phyloP scores from a whole-genome alignment of 2,888 invertebrate species.

The Osedax fenrisi region DNA sequence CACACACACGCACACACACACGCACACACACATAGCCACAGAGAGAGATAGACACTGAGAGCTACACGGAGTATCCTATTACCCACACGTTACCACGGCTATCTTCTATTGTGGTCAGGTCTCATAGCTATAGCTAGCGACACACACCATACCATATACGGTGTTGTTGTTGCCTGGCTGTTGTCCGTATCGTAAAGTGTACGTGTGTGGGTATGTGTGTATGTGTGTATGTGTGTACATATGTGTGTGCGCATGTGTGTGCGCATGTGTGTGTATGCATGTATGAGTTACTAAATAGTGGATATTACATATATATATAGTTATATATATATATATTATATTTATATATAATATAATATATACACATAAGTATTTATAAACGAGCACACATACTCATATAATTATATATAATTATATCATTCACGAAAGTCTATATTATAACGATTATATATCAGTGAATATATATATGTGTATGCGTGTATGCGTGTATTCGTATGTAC shows the following conservation, averaged over 20 bases:
- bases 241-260: not conserved
- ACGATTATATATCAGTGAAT: not conserved
- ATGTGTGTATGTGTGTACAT: not conserved
- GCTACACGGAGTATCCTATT: too few relatives aligned
- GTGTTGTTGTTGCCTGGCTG: too few relatives aligned
- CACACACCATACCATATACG: too few relatives aligned
- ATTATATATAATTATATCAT: not conserved
- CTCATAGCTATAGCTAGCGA: too few relatives aligned
- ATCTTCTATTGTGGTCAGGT: too few relatives aligned
- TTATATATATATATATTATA: conserved; percentile 17
- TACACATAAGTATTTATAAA: not conserved
- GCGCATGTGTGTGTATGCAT: too few relatives aligned
- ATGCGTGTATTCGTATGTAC: not conserved
- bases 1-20: too few relatives aligned
- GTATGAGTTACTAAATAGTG: too few relatives aligned
- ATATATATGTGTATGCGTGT: conserved; percentile 3
- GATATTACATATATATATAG: conserved; percentile 25
- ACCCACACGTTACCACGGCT: too few relatives aligned
- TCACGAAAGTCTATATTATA: not conserved
- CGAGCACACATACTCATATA: not conserved
- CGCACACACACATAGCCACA: too few relatives aligned
- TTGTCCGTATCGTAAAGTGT: too few relatives aligned
- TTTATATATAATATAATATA: conserved; percentile 8
- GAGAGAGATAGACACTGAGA: too few relatives aligned
- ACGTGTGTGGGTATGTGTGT: not conserved